phyloP scores from a whole-genome alignment of 1,140 invertebrate genomes.

The Aethina tumida region DNA sequence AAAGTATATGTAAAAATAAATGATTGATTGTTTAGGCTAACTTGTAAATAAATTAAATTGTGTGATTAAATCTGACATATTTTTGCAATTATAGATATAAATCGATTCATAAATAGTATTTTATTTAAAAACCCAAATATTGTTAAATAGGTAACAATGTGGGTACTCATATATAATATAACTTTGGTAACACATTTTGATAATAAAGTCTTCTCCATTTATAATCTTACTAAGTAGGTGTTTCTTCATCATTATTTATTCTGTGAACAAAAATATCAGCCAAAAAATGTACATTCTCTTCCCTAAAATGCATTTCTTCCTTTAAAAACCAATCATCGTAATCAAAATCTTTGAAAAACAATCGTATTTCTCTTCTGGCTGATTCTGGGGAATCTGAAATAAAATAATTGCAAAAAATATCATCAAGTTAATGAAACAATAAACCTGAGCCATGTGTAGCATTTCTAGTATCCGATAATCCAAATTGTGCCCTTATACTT shows the following conservation, averaged over 20 bases:
- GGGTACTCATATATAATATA: no score
- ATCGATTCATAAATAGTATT: neutral
- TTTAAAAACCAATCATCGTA: slow-evolving; percentile 42
- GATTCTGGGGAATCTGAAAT: slow-evolving; percentile 67
- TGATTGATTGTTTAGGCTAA: slow-evolving; percentile 33
- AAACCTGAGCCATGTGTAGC: slow-evolving; percentile 82
- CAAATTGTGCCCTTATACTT: slow-evolving; percentile 70
- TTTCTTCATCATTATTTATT: slow-evolving; percentile 7
- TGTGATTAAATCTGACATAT: slow-evolving; percentile 3
- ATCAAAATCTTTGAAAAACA: slow-evolving; percentile 77
- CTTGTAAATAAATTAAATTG: slow-evolving; percentile 4
- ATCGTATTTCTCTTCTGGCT: slow-evolving; percentile 62
- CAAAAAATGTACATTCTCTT: slow-evolving; percentile 16
- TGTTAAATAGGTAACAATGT: no score
- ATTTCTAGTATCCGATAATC: slow-evolving; percentile 86
- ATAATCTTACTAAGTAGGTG: no score
- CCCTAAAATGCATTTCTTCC: slow-evolving; percentile 40
- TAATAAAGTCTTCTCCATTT: no score
- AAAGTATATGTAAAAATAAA: slow-evolving; percentile 81
- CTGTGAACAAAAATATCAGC: slow-evolving; percentile 21
- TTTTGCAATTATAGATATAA: slow-evolving; percentile 3
- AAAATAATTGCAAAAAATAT: slow-evolving; percentile 8
- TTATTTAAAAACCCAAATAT: slow-evolving; percentile 1
- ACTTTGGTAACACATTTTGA: no score
- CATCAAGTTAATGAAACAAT: slow-evolving; percentile 3